Evolutionary conservation across 2,797 vertebrate genomes (phyloP).

Genomic region (Tamandua tetradactyla): DNA sequence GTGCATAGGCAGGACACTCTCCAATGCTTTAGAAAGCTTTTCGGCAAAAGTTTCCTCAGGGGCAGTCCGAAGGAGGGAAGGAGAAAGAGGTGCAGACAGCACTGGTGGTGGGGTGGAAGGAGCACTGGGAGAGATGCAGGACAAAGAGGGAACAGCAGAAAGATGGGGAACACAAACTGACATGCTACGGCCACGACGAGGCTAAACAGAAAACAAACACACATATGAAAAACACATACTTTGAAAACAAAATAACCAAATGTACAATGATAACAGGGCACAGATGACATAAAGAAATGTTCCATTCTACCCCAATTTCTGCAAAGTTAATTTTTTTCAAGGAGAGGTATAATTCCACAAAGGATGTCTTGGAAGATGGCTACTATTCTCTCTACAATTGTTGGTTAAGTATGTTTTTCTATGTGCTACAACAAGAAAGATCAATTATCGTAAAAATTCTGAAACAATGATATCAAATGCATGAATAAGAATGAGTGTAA

Average conservation of each 20-base stretch:
- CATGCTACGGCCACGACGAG: constrained; percentile 97
- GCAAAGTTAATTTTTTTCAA: not conserved
- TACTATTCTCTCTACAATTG: constrained; percentile 44
- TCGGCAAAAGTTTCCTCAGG: constrained; percentile 95
- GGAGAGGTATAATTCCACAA: constrained; percentile 33
- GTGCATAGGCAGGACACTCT: constrained; percentile 96
- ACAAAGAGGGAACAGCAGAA: constrained; percentile 88
- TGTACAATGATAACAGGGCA: constrained; percentile 79
- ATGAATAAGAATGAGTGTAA: constrained; percentile 47
- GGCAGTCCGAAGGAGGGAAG: constrained; percentile 88
- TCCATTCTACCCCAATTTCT: constrained; percentile 54
- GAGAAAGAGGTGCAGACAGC: constrained; percentile 87
- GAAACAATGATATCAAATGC: constrained; percentile 17
- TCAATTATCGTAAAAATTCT: constrained; percentile 52
- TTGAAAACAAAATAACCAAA: constrained; percentile 77
- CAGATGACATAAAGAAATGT: constrained; percentile 79
- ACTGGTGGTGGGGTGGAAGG: constrained; percentile 90
- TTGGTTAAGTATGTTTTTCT: not conserved
- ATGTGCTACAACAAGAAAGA: not conserved
- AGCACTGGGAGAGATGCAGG: constrained; percentile 91
- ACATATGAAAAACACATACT: constrained; percentile 83
- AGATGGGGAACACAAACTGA: constrained; percentile 95
- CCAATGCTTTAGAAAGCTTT: constrained; percentile 97
- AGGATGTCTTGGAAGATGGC: not conserved
- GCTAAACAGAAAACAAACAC: constrained; percentile 88